Evolutionary conservation across 2,797 vertebrate genomes (phyloP).

Genomic region (Hipposideros larvatus): DNA sequence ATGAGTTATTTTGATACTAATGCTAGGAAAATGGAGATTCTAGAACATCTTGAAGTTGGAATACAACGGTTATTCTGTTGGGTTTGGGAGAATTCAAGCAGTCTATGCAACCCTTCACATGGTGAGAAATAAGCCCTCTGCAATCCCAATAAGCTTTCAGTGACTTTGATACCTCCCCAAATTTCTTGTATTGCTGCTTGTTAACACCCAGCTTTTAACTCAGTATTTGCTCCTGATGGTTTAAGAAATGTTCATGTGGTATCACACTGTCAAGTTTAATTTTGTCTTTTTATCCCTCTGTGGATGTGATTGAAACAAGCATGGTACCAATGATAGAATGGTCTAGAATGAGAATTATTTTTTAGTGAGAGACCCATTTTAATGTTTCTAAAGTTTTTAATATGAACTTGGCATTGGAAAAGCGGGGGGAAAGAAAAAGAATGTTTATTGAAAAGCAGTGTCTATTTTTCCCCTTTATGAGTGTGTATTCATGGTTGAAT

Average conservation of each 20-base stretch:
- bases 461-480: slow-evolving; percentile 60
- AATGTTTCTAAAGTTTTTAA: slow-evolving; percentile 67
- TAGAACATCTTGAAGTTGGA: slow-evolving; percentile 67
- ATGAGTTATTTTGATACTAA: slow-evolving; percentile 71
- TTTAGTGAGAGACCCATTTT: slow-evolving; percentile 68
- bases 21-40: slow-evolving; percentile 64
- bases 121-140: slow-evolving; percentile 62
- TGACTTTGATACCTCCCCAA: slow-evolving; percentile 27
- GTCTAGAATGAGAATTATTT: slow-evolving; percentile 67
- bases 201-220: slow-evolving; percentile 58
- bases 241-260: slow-evolving; percentile 60
- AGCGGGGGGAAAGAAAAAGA: slow-evolving; percentile 65
- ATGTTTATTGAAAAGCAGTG: slow-evolving; percentile 70
- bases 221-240: slow-evolving; percentile 64
- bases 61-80: slow-evolving; percentile 56
- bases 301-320: slow-evolving; percentile 68
- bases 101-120: slow-evolving; percentile 70
- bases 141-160: slow-evolving; percentile 40
- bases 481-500: slow-evolving; percentile 60
- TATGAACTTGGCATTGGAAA: slow-evolving; percentile 71
- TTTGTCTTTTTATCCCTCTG: slow-evolving; percentile 37
- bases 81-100: slow-evolving; percentile 71
- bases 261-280: slow-evolving; percentile 59
- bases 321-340: slow-evolving; percentile 65
- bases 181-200: slow-evolving; percentile 38